A percentile compares a stretch with the other conserved stretches of the same genome.
Conservation (phyloP, 2,113 vertebrate species). For the Ornithorhynchus anatinus region DNA sequence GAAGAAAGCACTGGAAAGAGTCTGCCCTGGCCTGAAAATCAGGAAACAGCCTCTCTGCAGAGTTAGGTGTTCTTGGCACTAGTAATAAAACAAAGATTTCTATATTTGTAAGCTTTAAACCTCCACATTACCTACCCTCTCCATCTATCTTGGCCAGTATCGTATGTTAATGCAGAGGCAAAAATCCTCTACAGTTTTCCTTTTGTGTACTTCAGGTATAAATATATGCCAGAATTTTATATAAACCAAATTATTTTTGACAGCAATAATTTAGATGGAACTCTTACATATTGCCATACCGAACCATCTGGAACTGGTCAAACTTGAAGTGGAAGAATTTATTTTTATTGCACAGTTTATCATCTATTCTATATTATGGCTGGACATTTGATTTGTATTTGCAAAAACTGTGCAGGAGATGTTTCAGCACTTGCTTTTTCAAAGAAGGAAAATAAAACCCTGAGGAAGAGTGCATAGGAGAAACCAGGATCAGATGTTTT, state of each 20-base stretch:
- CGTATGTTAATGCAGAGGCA: no score
- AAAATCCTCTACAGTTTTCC: no score
- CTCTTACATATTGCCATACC: constrained; percentile 4
- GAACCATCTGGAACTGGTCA: constrained; percentile 41
- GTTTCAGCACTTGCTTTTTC: neutral
- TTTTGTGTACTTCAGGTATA: constrained; percentile 15
- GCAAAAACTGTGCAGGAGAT: neutral
- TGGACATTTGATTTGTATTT: constrained; percentile 2
- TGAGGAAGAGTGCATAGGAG: neutral
- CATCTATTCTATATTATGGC: constrained; percentile 1
- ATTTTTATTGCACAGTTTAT: constrained; percentile 36
- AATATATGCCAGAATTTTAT: neutral
- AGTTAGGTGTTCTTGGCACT: no score
- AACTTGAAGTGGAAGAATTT: constrained; percentile 20
- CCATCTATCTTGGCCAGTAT: no score
- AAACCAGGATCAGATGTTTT: neutral
- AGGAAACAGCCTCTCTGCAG: no score
- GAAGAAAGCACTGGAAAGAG: no score
- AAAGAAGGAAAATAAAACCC: neutral
- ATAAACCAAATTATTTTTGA: constrained; percentile 37
- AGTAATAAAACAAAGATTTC: no score
- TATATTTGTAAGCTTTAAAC: no score
- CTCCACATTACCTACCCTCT: no score
- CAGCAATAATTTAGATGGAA: constrained; percentile 26
- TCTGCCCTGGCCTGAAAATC: no score